Base-by-base conservation (phyloP, 2,888 invertebrate species). In the Falcaria lacertinaria region DNA sequence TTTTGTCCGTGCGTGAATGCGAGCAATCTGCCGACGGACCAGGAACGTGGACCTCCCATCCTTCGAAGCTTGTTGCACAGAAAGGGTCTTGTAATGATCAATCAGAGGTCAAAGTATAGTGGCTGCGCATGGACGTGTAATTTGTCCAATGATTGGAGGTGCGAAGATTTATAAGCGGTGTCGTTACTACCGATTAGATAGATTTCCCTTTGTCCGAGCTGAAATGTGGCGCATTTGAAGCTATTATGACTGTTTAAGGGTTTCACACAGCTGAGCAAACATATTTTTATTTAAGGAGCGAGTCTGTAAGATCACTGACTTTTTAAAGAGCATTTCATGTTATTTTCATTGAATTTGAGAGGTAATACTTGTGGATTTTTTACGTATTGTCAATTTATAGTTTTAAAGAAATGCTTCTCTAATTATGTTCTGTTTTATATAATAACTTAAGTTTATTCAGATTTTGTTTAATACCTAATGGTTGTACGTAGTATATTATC, bases 111-210 rank as follows among this genome's bases (percentile, higher is more conserved):
- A 35, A 6, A 14, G 17, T 34, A 41, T 3, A 43, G 33, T 60
- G 61, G 59, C 38, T 47, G 15, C 4, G 41, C 40, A 47, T 51
- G 52, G 54, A 48, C 52, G 55, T 64, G 64, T 70, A 69, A 73
- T 74, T 72, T 65, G 71, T 62, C 54, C 60, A 57, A 64, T 67
- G 63, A 68, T 69, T 61, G 65, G 65, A 65, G 63, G 59, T 62
- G 62, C 59, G 52, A 52, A 69, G 69, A 73, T 72, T 72, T 72
- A 68, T 71, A 54, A 60, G 54, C 43, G 41, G 37, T 40, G 47
- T 43, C 39, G 42, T 38, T 47, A 41, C 35, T 35, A 44, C 44
- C 42, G 41, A 50, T 45, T 41, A 47, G 28, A 40, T 40, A 22
- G 19, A 34, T 32, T 32, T 33, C 33, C 28, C 28, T 16, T 39